Base-by-base conservation (phyloP, 2,888 invertebrate species). In the Cheilosia urbana region DNA sequence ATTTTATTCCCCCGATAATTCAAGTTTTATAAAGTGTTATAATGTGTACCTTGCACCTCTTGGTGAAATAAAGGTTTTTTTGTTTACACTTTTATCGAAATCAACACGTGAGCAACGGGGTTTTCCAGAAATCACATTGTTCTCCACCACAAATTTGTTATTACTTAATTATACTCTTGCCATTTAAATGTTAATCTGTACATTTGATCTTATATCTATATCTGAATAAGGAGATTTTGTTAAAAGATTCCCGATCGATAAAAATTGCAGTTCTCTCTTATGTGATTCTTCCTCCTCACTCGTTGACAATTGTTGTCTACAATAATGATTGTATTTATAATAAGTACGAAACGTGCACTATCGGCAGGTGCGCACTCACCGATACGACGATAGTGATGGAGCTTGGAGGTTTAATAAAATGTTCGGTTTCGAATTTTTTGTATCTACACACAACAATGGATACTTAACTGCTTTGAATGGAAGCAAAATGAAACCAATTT, bases 401-500 rank as follows among this genome's bases (percentile, higher is more conserved):
- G 30, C 30, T 9, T 30, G 30, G 17, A n/a, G n/a, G n/a, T 45
- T 45, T 45, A 17, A 7, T 7, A 45, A 45, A n/a, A 45, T 45
- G 15, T 45, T 45, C 6, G 17, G 45, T 15, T 17, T 45, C 13
- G 4, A 4, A 37, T 17, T 42, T 15, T 42, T 42, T 45, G 45
- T 45, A 45, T 17, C 17, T 17, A 45, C 17, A 45, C 17, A 45
- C 17, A 45, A 17, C 15, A n/a, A 45, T 45, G 17, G 45, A 45
- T 45, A 45, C 7, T 17, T 45, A 45, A 17, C 45, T 45, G 17
- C 17, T 5, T 45, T 45, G 17, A 45, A 45, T 45, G 45, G 17
- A n/a, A 45, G 45, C n/a, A 15, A 17, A 45, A 45, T 45, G 2
- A 45, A 45, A 45, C 45, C 45, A 45, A 45, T 45, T 45, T 45